Base-by-base conservation (phyloP, 2,113 vertebrate species). In the Oenanthe melanoleuca region DNA sequence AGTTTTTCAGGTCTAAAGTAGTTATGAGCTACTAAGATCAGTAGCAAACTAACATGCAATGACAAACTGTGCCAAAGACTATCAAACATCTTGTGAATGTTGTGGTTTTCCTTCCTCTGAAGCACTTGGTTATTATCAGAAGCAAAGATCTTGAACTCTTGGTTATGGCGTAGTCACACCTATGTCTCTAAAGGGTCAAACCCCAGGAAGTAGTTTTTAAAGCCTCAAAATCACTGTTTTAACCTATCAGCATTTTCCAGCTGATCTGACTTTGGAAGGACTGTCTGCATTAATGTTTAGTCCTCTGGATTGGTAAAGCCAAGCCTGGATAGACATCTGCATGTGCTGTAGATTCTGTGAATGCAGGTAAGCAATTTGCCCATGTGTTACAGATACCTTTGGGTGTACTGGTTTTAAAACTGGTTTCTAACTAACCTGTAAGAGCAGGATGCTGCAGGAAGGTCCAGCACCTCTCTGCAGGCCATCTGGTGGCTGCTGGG, bases 51-150 rank as follows among this genome's bases (percentile, higher is more conserved):
- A 33, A 26, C 10, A 44, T 20, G n/a, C 29, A 72, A 6, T 59
- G 79, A 40, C 22, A 82, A 79, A 72, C 23, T 5, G 8, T 23
- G 7, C 10, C 9, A 52, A 66, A 42, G 67, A 34, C 29, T 55
- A 73, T n/a, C 17, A 60, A 34, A 47, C 8, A 22, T 49, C 73
- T 61, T 49, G 47, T 49, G 47, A 49, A 49, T 24, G 21, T 80
- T 86, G 88, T 80, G 88, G 88, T 85, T 96, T 96, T 94, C 63
- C 79, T 95, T 96, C 90, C 95, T 85, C 78, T 65, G 70, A 85
- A 69, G 40, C 37, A 53, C n/a, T 84, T 60, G 23, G 28, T 74
- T 84, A 23, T 75, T 92, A 92, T 92, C 84, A 50, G 70, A 79
- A 69, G 6, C 14, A 83, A 52, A 75, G 71, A 94, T 85, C 89